Evolutionary conservation across 2,113 vertebrate species (phyloP), one percentile per base, ranked within the genome.

Genomic region (Zootoca vivipara): DNA sequence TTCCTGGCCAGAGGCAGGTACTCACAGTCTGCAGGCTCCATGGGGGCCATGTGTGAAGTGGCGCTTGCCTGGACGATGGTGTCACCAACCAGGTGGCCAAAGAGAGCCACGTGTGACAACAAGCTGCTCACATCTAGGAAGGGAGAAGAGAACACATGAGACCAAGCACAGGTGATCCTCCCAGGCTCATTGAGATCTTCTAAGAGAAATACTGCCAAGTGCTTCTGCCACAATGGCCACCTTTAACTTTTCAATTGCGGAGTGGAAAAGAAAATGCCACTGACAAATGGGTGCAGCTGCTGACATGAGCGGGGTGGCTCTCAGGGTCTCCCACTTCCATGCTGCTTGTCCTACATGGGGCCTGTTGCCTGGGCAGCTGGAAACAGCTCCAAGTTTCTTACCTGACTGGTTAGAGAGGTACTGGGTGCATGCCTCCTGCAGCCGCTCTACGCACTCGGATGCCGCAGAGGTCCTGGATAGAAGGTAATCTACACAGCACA

Each of bases 11-110:
- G 16, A 0, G 0, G 4, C 46, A 22, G 2, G 83, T 79, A 97
- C 98, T 98, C 90, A 99, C 99, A 93, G 72, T 99, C 98, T 0
- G 98, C 98, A 0, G 98, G 97, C 90, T 99, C 98, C 30, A 98
- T 97, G 0, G 97, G 97, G 85, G 98, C 98, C 96, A 97, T 95
- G 78, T 99, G 98, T 73, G 98, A 98, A 86, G 98, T 98, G 26
- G 97, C 96, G 0, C 98, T 98, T 30, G 98, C 98, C 38, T 99
- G 98, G 77, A 98, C 72, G 16, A 99, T 98, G 91, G 97, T 97
- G 94, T 99, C 98, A 0, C 98, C 97, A 92, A 99, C 95, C 90
- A 99, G 94, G 96, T 99, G 98, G 89, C 97, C 97, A 9, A 98
- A 98, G 91, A 98, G 98, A 85, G 97, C 96, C 86, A 99, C 94